Conservation (phyloP, 2,888 invertebrate genomes). For the Agrochola lota region DNA sequence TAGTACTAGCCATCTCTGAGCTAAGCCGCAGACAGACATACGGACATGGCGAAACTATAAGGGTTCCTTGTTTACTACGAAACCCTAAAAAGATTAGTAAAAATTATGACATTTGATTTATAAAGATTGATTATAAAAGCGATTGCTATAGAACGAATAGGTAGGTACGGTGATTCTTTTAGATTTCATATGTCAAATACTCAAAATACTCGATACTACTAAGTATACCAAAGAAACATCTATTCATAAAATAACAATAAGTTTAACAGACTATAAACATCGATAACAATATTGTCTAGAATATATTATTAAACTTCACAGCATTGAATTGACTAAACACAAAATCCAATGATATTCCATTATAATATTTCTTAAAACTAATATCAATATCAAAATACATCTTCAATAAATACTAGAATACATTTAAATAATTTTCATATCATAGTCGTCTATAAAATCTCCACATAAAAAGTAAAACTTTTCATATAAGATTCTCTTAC, state of each 20-base stretch:
- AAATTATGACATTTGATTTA: too few species aligned
- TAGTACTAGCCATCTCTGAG: too few species aligned
- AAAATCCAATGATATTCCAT: constrained; percentile 9
- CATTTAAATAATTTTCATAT: constrained; percentile 40
- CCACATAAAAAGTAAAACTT: constrained; percentile 45
- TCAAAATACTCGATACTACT: neutral
- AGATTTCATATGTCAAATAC: neutral
- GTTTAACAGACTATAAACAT: neutral
- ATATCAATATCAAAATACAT: constrained; percentile 3
- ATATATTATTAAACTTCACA: neutral
- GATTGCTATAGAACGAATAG: neutral
- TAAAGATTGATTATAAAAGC: too few species aligned
- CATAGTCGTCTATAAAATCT: constrained; percentile 23
- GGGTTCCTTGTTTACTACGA: too few species aligned
- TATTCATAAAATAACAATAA: neutral
- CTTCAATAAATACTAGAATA: constrained; percentile 27
- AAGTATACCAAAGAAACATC: neutral
- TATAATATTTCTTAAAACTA: neutral
- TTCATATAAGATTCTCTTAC: constrained; percentile 29
- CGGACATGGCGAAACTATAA: too few species aligned
- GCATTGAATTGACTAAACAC: neutral
- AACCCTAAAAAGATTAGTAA: too few species aligned
- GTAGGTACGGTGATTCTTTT: too few species aligned
- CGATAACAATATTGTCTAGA: neutral
- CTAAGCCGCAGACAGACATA: too few species aligned